Evolutionary conservation across 2,113 vertebrate genomes (phyloP), one percentile per base, ranked within the genome.

Genomic region (human (Homo sapiens)): DNA sequence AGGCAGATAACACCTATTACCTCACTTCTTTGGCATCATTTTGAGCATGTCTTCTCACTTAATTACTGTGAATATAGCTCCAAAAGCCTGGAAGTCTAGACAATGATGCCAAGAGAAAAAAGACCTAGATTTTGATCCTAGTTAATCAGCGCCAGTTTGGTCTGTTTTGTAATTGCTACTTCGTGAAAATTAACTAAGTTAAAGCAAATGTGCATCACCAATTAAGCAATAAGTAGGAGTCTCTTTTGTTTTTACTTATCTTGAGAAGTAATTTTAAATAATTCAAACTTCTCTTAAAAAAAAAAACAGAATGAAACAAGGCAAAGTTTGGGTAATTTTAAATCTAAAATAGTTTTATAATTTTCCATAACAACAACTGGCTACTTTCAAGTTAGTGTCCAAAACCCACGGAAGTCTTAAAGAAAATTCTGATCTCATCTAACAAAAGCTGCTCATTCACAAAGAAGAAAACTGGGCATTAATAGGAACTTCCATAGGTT

Each of bases 161-260:
- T 25, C 50, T 68, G 45, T 68, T 93, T 57, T 75, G 45, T 35
- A 88, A 94, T n/a, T 83, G 83, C 59, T 92, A 76, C n/a, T 92
- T 66, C 82, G 17, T n/a, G 5, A 83, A 94, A 61, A 82, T 94
- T 86, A 61, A 82, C 90, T 86, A 32, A 90, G 81, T 86, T 52
- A 83, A 92, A 61, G 30, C 27, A 91, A 76, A 66, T n/a, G 5
- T 50, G 8, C 8, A 76, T 35, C 43, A 89, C 50, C 45, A 83
- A 83, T 72, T 89, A 73, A 85, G n/a, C 66, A 93, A 5, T 11
- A 90, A 86, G n/a, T 13, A 87, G 50, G 30, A 90, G 73, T 52
- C 9, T 64, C 4, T 80, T 96, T 43, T 55, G n/a, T 92, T 79
- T 94, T 80, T 48, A 3, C 43, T 88, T 86, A 64, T 66, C 35